Conservation (phyloP, 2,888 invertebrate species). For the Pollenia labialis region DNA sequence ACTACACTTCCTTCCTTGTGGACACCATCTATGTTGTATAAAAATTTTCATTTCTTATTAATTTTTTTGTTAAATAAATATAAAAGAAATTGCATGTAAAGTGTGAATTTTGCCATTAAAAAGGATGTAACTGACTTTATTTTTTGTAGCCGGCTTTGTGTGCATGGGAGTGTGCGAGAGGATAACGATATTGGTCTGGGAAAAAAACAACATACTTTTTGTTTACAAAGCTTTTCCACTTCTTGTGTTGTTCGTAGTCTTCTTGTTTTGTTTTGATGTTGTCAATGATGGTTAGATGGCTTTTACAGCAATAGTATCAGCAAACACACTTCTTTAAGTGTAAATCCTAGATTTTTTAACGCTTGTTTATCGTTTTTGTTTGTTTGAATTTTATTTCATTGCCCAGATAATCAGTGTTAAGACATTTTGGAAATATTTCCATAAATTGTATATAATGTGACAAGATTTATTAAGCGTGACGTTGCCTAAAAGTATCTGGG, state of each 20-base stretch:
- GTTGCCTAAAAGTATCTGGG: conserved; percentile 28
- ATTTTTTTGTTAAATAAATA: conserved; percentile 19
- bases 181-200: conserved; percentile 28
- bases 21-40: conserved; percentile 27
- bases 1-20: conserved; percentile 58
- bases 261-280: conserved; percentile 42
- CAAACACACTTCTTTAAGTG: conserved; percentile 44
- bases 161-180: not conserved
- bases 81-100: conserved; percentile 60
- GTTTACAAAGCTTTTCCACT: conserved; percentile 48
- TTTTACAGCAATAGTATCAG: conserved; percentile 33
- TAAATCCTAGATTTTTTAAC: conserved; percentile 67
- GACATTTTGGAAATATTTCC: conserved; percentile 45
- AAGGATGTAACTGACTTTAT: conserved; percentile 61
- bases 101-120: conserved; percentile 71
- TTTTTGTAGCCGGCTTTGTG: conserved; percentile 39
- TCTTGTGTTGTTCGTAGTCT: not conserved
- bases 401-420: conserved; percentile 59
- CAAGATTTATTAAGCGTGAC: conserved; percentile 9
- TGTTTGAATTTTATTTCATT: conserved; percentile 56
- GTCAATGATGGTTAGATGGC: conserved; percentile 52
- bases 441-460: conserved; percentile 41
- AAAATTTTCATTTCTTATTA: conserved; percentile 54
- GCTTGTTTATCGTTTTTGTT: conserved; percentile 47
- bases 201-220: conserved; percentile 52